Evolutionary conservation across 2,797 vertebrate genomes (phyloP).

Genomic region (Benthosema pterotum): DNA sequence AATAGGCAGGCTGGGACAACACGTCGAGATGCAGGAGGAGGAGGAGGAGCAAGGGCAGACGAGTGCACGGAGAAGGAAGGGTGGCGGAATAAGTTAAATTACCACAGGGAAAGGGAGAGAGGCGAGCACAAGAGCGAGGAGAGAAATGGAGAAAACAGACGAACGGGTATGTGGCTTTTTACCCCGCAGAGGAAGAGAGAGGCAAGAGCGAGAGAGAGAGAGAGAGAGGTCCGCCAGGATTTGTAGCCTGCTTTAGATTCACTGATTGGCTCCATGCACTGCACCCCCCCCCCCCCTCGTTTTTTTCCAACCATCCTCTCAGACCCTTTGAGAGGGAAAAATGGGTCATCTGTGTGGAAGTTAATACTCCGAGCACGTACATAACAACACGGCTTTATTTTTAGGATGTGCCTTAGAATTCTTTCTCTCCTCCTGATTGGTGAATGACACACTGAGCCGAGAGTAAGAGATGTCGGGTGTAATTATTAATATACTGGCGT

Average conservation of each 20-base stretch:
- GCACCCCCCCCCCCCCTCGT: slow-evolving; percentile 20
- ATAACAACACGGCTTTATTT: slow-evolving; percentile 78
- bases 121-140: slow-evolving; percentile 17
- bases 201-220: neutral
- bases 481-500: slow-evolving; percentile 67
- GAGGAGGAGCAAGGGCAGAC: slow-evolving; percentile 17
- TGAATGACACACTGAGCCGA: slow-evolving; percentile 62
- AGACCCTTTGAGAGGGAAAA: slow-evolving; percentile 78
- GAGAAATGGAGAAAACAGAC: slow-evolving; percentile 62
- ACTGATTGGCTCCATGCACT: slow-evolving; percentile 64
- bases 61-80: slow-evolving; percentile 36
- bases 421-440: slow-evolving; percentile 39
- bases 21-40: slow-evolving; percentile 27
- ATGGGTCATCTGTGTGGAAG: slow-evolving; percentile 80
- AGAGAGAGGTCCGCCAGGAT: slow-evolving; percentile 64
- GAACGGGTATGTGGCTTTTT: slow-evolving; percentile 57
- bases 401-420: slow-evolving; percentile 76
- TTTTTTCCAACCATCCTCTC: slow-evolving; percentile 64
- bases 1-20: slow-evolving; percentile 35
- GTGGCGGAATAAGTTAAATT: slow-evolving; percentile 40
- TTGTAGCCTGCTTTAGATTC: slow-evolving; percentile 75
- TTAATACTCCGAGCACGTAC: slow-evolving; percentile 79
- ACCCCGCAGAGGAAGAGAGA: slow-evolving; percentile 62
- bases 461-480: slow-evolving; percentile 40
- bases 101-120: slow-evolving; percentile 3